These are phyloP conservation scores for Phaenicophaeus curvirostris DNA, from an alignment of 2,797 vertebrate genomes.

Conservation along the genomic window DNA sequence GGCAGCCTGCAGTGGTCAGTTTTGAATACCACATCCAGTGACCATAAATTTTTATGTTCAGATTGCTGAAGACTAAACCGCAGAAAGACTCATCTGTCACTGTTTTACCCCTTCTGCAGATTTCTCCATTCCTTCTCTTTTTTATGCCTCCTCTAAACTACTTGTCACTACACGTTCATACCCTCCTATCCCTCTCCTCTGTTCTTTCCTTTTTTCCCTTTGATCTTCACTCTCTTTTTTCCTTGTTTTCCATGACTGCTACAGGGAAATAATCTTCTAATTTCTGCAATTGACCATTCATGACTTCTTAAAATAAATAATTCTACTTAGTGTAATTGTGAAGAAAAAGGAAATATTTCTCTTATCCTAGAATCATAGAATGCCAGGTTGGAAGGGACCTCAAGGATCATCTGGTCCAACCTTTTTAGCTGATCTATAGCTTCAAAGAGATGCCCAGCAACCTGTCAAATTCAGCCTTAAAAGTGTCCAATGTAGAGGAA, in stretches of 20 bases:
- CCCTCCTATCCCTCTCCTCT: background rate
- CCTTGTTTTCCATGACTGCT: background rate
- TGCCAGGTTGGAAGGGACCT: too few species aligned
- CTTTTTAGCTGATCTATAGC: too few species aligned
- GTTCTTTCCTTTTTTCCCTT: background rate
- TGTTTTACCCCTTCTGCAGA: background rate
- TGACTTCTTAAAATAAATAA: background rate
- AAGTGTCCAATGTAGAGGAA: too few species aligned
- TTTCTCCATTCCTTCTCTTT: background rate
- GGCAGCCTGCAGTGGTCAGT: background rate
- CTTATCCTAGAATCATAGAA: background rate
- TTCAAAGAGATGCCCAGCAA: too few species aligned
- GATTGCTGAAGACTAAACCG: background rate
- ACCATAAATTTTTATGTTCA: background rate
- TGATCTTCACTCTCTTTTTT: background rate
- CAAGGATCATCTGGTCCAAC: too few species aligned
- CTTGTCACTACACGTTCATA: background rate
- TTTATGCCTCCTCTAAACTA: background rate
- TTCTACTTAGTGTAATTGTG: background rate
- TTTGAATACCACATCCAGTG: background rate
- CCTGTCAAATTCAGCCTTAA: too few species aligned
- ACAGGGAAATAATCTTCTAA: background rate
- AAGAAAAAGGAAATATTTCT: background rate
- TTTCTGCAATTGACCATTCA: background rate
- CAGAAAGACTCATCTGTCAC: background rate